Conservation (phyloP, 2,797 vertebrate species). For the Sus cebifrons region DNA sequence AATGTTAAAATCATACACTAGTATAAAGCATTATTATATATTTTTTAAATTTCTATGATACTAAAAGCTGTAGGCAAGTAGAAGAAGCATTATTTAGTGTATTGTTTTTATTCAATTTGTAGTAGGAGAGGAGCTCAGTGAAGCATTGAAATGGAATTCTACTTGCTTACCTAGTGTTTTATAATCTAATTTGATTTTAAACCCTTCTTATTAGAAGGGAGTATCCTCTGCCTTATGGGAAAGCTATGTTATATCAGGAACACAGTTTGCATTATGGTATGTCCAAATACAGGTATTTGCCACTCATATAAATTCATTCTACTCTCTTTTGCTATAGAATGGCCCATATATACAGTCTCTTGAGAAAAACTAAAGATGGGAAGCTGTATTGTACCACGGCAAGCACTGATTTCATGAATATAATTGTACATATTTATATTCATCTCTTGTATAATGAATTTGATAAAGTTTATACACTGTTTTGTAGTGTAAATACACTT, state of each 20-base stretch:
- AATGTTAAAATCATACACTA: slow-evolving; percentile 27
- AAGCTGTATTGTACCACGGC: slow-evolving; percentile 58
- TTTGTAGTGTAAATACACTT: slow-evolving; percentile 7
- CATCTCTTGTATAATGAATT: neutral
- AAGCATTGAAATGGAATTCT: slow-evolving; percentile 15
- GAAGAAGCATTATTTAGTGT: neutral
- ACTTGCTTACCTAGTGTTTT: slow-evolving; percentile 50
- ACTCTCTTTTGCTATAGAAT: slow-evolving; percentile 41
- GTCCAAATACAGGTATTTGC: slow-evolving; percentile 46
- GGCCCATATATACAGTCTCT: neutral
- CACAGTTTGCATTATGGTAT: slow-evolving; percentile 33
- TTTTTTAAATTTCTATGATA: slow-evolving; percentile 15
- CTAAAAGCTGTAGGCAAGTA: slow-evolving; percentile 25
- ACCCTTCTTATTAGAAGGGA: slow-evolving; percentile 61
- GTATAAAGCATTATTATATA: slow-evolving; percentile 28
- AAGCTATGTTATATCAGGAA: slow-evolving; percentile 45
- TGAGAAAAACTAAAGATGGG: slow-evolving; percentile 61
- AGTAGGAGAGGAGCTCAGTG: neutral
- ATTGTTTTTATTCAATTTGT: slow-evolving; percentile 12
- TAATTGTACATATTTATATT: slow-evolving; percentile 47
- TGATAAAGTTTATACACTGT: slow-evolving; percentile 25
- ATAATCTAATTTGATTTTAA: slow-evolving; percentile 63
- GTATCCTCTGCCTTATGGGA: slow-evolving; percentile 44
- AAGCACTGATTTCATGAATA: slow-evolving; percentile 56
- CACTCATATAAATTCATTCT: slow-evolving; percentile 4